A percentile compares a stretch with the other conserved stretches of the same genome.
These are phyloP conservation scores for Chrysopa pallens DNA, from an alignment of 1,140 invertebrate species.

Conservation along the genomic window DNA sequence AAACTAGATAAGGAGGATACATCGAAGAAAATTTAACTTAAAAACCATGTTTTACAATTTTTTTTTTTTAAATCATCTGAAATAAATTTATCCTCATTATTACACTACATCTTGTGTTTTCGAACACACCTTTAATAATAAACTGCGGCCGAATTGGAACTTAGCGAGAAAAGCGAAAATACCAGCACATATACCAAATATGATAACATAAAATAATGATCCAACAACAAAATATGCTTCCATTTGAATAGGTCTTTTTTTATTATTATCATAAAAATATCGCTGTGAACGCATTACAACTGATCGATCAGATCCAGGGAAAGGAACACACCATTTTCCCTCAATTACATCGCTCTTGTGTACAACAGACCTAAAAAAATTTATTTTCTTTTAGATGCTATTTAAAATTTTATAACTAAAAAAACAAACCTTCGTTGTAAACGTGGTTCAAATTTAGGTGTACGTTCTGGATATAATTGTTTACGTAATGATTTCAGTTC, in stretches of 20 bases:
- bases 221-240: slow-evolving; percentile 9
- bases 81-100: no score
- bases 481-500: slow-evolving; percentile 42
- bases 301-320: slow-evolving; percentile 60
- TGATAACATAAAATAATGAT: slow-evolving; percentile 25
- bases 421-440: slow-evolving; percentile 28
- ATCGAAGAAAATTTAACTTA: no score
- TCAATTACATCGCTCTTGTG: slow-evolving; percentile 40
- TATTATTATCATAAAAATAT: slow-evolving; percentile 41
- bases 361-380: slow-evolving; percentile 30
- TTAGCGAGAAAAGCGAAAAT: slow-evolving; percentile 46
- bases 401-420: slow-evolving; percentile 2
- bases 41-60: no score
- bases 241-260: slow-evolving; percentile 45
- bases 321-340: slow-evolving; percentile 49
- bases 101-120: slow-evolving; percentile 10
- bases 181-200: slow-evolving; percentile 30
- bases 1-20: no score
- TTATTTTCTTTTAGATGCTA: slow-evolving; percentile 5
- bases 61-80: no score
- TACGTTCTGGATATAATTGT: slow-evolving; percentile 40
- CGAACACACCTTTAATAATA: slow-evolving; percentile 40
- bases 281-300: slow-evolving; percentile 58
- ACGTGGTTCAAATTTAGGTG: slow-evolving; percentile 42
- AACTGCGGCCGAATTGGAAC: slow-evolving; percentile 35